Evolutionary conservation across 2,113 vertebrate species (phyloP).

Genomic region (Odontophorus gujanensis): DNA sequence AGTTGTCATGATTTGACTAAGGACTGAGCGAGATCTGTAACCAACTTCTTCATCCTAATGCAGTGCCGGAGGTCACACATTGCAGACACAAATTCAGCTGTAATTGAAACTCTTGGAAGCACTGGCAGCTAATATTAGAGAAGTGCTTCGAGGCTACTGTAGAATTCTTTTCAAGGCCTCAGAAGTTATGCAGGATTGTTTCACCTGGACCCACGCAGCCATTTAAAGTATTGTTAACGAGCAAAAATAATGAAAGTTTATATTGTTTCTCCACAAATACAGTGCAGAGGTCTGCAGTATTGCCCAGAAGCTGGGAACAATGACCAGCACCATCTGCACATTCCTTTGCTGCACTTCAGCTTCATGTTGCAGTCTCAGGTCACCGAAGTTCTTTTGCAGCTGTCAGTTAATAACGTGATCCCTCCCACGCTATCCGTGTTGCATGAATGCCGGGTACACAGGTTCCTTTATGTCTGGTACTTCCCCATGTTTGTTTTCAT

Average conservation of each 20-base stretch:
- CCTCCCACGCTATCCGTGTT: neutral
- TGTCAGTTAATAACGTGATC: neutral
- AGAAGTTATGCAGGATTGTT: neutral
- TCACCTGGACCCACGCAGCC: neutral
- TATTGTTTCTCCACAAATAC: neutral
- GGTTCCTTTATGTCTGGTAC: neutral
- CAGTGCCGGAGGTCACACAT: neutral
- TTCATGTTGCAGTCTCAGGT: neutral
- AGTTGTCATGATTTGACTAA: neutral
- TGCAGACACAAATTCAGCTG: neutral
- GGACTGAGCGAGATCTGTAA: neutral
- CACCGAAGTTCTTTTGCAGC: neutral
- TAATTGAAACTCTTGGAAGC: neutral
- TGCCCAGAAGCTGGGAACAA: rapidly evolving
- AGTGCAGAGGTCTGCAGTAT: neutral
- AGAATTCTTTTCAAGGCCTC: neutral
- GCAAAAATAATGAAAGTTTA: neutral
- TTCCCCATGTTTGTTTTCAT: neutral
- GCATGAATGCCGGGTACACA: neutral
- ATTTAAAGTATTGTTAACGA: neutral
- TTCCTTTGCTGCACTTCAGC: neutral
- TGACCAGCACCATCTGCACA: rapidly evolving
- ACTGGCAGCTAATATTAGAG: neutral
- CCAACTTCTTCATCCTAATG: neutral
- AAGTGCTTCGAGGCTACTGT: neutral